Percentiles rank a stretch among this genome's conserved stretches.
These are phyloP conservation scores for Sinopyrophorus schimmeli DNA, from an alignment of 2,888 invertebrate species.

Conservation along the genomic window DNA sequence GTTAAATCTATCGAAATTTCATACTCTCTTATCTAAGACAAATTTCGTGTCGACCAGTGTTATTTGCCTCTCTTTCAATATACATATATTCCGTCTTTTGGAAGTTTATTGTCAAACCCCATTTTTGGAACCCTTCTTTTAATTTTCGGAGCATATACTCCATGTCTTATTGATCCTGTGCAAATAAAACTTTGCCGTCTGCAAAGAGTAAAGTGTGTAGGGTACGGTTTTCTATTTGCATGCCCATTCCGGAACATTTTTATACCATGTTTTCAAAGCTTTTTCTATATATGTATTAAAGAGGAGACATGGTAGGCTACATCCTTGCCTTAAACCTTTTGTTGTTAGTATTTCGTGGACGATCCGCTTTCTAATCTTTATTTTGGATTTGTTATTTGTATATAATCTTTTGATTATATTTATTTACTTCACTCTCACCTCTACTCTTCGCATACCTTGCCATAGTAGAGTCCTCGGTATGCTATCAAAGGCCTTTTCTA, in stretches of 20 bases:
- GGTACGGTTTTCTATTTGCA: not conserved
- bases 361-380: not conserved
- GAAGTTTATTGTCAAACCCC: conserved; percentile 8
- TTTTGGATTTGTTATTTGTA: too few relatives aligned
- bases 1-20: too few relatives aligned
- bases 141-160: too few relatives aligned
- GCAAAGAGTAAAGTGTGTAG: not conserved
- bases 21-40: too few relatives aligned
- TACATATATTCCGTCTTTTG: not conserved
- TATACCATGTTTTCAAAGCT: conserved; percentile 1
- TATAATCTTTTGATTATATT: not conserved
- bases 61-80: too few relatives aligned
- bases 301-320: too few relatives aligned
- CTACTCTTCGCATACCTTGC: conserved; percentile 3
- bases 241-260: conserved; percentile 1
- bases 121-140: conserved; percentile 3
- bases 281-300: too few relatives aligned
- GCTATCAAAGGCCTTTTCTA: conserved; percentile 1
- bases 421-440: not conserved
- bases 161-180: conserved; percentile 1
- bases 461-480: conserved; percentile 5
- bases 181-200: conserved; percentile 6
- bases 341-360: not conserved
- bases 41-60: too few relatives aligned
- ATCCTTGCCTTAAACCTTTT: not conserved